Conservation (phyloP, 2,888 invertebrate genomes). For the Quadriops clusia region DNA sequence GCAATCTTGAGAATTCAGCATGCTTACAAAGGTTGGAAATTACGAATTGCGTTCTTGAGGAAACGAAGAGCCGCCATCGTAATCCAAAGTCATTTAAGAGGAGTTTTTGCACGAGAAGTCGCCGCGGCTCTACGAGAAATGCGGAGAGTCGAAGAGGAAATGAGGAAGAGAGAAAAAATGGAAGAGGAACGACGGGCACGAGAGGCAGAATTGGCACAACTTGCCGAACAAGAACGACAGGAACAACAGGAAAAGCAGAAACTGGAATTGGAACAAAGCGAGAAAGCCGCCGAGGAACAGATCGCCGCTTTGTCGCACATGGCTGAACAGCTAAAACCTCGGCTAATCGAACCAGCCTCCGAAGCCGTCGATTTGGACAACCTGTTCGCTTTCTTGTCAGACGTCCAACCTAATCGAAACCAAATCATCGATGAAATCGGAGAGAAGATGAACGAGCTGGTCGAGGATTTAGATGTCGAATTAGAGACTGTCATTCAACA, state of each 20-base stretch:
- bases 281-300: slow-evolving; percentile 55
- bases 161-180: slow-evolving; percentile 62
- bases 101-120: slow-evolving; percentile 83
- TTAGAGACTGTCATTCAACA: slow-evolving; percentile 53
- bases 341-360: slow-evolving; percentile 38
- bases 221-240: slow-evolving; percentile 28
- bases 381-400: slow-evolving; percentile 79
- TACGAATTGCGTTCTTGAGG: slow-evolving; percentile 66
- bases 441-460: slow-evolving; percentile 71
- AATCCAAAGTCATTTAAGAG: slow-evolving; percentile 75
- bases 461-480: slow-evolving; percentile 72
- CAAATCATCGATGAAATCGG: slow-evolving; percentile 70
- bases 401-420: slow-evolving; percentile 48
- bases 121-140: slow-evolving; percentile 79
- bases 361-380: slow-evolving; percentile 82
- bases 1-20: slow-evolving; percentile 70
- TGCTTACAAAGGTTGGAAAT: slow-evolving; percentile 76
- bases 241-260: slow-evolving; percentile 38
- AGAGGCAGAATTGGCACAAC: slow-evolving; percentile 41
- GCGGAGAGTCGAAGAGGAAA: slow-evolving; percentile 75
- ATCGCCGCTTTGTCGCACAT: slow-evolving; percentile 59
- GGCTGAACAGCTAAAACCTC: slow-evolving; percentile 58
- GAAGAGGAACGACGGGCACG: slow-evolving; percentile 57
- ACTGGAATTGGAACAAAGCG: slow-evolving; percentile 49
- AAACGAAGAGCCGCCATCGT: slow-evolving; percentile 74